Evolutionary conservation across 35 echinoderm and acorn worm species (phyloP).

Genomic region (Diadema setosum): DNA sequence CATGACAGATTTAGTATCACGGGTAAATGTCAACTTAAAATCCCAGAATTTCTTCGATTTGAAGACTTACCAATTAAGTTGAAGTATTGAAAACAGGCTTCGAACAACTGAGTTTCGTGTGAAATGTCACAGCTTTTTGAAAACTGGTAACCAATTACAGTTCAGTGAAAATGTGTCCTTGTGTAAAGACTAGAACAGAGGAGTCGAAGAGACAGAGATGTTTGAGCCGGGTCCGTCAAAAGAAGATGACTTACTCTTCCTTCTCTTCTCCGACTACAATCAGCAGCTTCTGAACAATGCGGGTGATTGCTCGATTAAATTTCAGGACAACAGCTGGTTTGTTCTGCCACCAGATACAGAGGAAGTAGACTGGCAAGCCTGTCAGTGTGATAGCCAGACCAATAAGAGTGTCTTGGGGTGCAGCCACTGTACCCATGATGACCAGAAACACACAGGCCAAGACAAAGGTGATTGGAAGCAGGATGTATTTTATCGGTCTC

Average conservation of each 20-base stretch:
- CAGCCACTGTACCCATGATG: constrained; percentile 72
- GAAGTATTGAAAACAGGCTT: no score
- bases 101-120: no score
- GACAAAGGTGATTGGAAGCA: constrained; percentile 80
- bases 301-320: background rate
- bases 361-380: constrained; percentile 78
- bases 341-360: constrained; percentile 54
- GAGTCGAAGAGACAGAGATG: no score
- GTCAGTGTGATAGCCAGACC: constrained; percentile 71
- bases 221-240: no score
- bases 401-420: constrained; percentile 70
- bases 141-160: no score
- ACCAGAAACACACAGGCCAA: constrained; percentile 73
- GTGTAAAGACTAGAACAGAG: no score
- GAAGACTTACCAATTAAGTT: no score
- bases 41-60: no score
- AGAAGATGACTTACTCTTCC: background rate
- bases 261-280: background rate
- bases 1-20: no score
- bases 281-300: background rate
- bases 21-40: no score
- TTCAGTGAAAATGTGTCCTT: no score
- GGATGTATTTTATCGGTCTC: constrained; percentile 44
- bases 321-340: constrained; percentile 51
- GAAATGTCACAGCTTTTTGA: no score